Evolutionary conservation across 2,888 invertebrate genomes (phyloP), one percentile per base, ranked within the genome.

Genomic region (Agrilus biguttatus): DNA sequence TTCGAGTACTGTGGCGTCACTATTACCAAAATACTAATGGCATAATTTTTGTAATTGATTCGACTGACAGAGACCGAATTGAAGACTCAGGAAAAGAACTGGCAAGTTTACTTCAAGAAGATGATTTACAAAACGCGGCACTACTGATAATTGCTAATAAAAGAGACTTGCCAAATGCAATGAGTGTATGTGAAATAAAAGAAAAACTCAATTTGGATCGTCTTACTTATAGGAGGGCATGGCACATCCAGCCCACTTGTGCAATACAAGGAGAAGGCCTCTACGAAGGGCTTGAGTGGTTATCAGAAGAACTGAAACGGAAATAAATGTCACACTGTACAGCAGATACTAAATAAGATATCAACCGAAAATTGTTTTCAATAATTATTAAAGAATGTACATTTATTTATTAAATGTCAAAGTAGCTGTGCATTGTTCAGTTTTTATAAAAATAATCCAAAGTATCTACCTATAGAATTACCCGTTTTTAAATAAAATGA

Each of bases 1-100:
- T 98, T 59, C 76, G 97, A 51, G 93, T 96, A 3, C 70, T 98
- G 36, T 98, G 97, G 97, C 83, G 96, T 63, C 96, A 98, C 65
- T 97, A 98, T 62, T 97, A 95, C 64, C 95, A 96, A 68, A 95
- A 96, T 63, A 96, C 95, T 1, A 88, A 93, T 70, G 95, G 95
- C 39, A 73, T 96, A 39, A 96, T 97, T 57, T 97, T 93, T 69
- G 96, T 97, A 36, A 90, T 97, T 10, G 97, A 97, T 69, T 95
- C 95, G 33, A 96, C 95, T 66, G 97, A 97, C 63, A 78, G 91
- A 41, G 96, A 96, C 65, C 80, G 97, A 68, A 86, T 93, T 60
- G 77, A 74, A 43, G 96, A 97, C 69, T 95, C 96, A 7, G 84
- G 86, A 63, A 83, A 85, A 56, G 95, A 96, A 69, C 70, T 96